Base-by-base conservation (phyloP, 1,140 invertebrate genomes). In the Heterodera carotae region DNA sequence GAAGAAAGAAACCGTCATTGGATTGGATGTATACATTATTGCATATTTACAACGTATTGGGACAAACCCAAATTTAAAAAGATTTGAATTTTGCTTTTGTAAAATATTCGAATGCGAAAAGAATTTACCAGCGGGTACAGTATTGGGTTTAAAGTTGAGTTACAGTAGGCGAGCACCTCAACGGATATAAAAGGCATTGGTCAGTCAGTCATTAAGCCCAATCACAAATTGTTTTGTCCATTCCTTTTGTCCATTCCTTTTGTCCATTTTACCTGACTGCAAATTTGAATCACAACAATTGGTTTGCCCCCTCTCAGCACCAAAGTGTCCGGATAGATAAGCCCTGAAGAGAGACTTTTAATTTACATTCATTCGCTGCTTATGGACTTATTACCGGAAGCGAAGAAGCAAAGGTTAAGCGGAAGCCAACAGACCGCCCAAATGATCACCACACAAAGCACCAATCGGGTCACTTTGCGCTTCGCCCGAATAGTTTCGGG, bases 391-490 rank as follows among this genome's bases (percentile, higher is more conserved):
- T 29, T 31, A 68, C 83, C 81, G 0, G 88, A 88, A 62, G 88
- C 64, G 68, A 89, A 86, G 73, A 90, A 88, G 85, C 91, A 88
- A 12, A 91, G 86, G 90, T 96, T 95, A 84, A 97, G 93, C 2
- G 95, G 95, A 82, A 93, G 92, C 96, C 96, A 98, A 89, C 95
- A 97, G 48, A 96, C 90, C 12, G 95, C 95, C 88, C 97, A 97
- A 39, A 95, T 94, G 29, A 94, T 92, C 0, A 97, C 94, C 22
- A 98, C 94, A 29, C 95, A 93, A 53, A 96, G 91, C 8, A 98
- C 94, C 92, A 98, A 93, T 77, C 93, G 90, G 0, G 95, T 97
- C 1, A 96, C 95, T 77, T 94, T 91, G 88, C 93, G 93, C 88
- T 95, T 94, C 36, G 94, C 93, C 81, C 93, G 91, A 66, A 93